Base-by-base conservation (phyloP, 2,888 invertebrate species). In the Acronicta alni region DNA sequence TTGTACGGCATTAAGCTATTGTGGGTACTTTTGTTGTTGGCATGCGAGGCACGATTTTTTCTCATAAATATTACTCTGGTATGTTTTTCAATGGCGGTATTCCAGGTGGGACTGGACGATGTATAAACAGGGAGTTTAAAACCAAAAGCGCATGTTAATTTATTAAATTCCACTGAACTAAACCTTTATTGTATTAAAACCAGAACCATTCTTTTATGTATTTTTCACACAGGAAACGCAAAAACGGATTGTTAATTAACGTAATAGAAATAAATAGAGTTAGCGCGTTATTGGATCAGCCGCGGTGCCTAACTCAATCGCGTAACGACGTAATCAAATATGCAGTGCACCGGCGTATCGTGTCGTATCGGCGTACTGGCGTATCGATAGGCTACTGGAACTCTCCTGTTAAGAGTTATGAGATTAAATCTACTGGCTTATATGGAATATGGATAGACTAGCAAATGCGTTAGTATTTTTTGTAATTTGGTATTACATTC, bases 311-410 rank as follows among this genome's bases (percentile, higher is more conserved):
- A 73, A 73, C 63, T 70, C 53, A 57, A 75, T 75, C 51, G 60
- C 59, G 65, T 75, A 67, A 70, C 73, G 67, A 73, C 46, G 44
- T 75, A 67, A 75, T 75, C 57, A 67, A 75, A 73, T 75, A 73
- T 75, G 70, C 73, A 61, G 37, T 67, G 72, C 45, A 53, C 46
- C 39, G 45, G 52, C 51, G 58, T 56, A 51, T 23, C 48, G 56
- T 43, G 52, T 42, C 42, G 48, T 54, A 51, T 38, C 51, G 52
- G 49, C 53, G 57, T 55, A 54, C 53, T 39, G 56, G 57, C 55
- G 60, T 61, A 57, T 55, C 54, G 61, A 66, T 57, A 57, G 57
- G 47, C 52, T 39, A 39, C 48, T 32, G 30, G 41, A 23, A 47
- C 44, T 49, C 51, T 39, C 54, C 55, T 69, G 68, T 65, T 70